Evolutionary conservation across 2,113 vertebrate genomes (phyloP).

Genomic region (Setophaga kirtlandii): DNA sequence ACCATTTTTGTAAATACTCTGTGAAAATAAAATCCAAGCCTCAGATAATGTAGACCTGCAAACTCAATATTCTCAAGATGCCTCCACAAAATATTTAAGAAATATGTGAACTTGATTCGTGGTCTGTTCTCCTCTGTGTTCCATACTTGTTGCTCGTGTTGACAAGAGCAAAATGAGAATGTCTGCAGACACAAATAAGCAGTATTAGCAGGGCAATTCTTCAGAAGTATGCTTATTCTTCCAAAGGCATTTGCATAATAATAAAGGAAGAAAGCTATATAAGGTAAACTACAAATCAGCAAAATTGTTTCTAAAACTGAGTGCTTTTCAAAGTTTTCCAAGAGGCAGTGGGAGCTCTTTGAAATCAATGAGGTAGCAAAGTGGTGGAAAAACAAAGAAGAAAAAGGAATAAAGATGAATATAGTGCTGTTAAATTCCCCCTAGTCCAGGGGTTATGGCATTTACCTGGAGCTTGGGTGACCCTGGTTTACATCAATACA

Average conservation of each 20-base stretch:
- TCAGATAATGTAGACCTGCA: neutral
- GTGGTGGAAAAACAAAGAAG: neutral
- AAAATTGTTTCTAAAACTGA: slow-evolving; percentile 53
- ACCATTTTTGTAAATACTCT: neutral
- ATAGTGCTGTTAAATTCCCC: slow-evolving; percentile 6
- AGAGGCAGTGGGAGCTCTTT: slow-evolving; percentile 32
- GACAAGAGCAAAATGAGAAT: slow-evolving; percentile 12
- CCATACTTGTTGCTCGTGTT: neutral
- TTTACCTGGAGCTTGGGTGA: neutral
- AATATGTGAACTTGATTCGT: neutral
- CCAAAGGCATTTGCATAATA: slow-evolving; percentile 49
- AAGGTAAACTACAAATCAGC: slow-evolving; percentile 37
- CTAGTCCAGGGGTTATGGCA: neutral
- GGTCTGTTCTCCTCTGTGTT: neutral
- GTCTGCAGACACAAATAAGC: slow-evolving; percentile 23
- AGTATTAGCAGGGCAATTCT: slow-evolving; percentile 4
- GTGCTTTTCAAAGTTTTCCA: slow-evolving; percentile 43
- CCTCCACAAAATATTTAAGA: neutral
- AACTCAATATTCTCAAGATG: neutral
- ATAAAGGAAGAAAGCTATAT: slow-evolving; percentile 18
- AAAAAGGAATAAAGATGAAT: neutral
- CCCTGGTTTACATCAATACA: neutral
- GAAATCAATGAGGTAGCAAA: slow-evolving; percentile 66
- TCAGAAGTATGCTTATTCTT: slow-evolving; percentile 40
- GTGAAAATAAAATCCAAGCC: neutral